These are phyloP conservation scores for Deroplatys truncata DNA, from an alignment of 2,888 invertebrate species.

Conservation along the genomic window DNA sequence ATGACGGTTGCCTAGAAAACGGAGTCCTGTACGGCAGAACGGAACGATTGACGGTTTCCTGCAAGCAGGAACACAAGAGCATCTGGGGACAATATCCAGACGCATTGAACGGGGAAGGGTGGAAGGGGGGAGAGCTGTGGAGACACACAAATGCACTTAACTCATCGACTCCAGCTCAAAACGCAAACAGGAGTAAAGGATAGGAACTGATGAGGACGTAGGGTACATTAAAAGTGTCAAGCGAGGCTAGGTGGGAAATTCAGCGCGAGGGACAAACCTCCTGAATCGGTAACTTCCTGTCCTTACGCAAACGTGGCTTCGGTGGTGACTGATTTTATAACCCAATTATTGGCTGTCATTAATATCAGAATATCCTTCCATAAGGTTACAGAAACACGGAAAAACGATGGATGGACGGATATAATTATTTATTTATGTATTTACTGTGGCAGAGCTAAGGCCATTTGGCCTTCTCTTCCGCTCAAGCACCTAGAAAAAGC, in stretches of 20 bases:
- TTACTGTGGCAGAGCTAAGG: too few relatives aligned
- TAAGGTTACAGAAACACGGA: too few relatives aligned
- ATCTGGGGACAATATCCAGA: constrained; percentile 13
- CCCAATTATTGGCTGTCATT: too few relatives aligned
- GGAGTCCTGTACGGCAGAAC: not conserved
- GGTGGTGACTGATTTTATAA: too few relatives aligned
- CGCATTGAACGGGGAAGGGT: not conserved
- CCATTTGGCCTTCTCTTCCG: too few relatives aligned
- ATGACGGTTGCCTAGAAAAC: not conserved
- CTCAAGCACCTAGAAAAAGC: too few relatives aligned
- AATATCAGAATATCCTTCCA: too few relatives aligned
- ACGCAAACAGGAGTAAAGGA: not conserved
- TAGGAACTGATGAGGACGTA: not conserved
- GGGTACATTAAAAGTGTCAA: not conserved
- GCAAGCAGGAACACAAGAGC: constrained; percentile 11
- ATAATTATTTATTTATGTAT: too few relatives aligned
- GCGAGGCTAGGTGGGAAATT: not conserved
- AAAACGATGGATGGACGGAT: too few relatives aligned
- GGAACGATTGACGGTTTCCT: constrained; percentile 7
- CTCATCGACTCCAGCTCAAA: not conserved
- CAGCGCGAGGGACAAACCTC: not conserved
- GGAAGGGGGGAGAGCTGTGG: not conserved
- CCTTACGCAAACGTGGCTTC: not conserved
- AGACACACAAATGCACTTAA: constrained; percentile 17
- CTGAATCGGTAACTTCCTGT: not conserved